These are phyloP conservation scores for Menidia menidia DNA, from an alignment of 2,797 vertebrate species.

Conservation along the genomic window DNA sequence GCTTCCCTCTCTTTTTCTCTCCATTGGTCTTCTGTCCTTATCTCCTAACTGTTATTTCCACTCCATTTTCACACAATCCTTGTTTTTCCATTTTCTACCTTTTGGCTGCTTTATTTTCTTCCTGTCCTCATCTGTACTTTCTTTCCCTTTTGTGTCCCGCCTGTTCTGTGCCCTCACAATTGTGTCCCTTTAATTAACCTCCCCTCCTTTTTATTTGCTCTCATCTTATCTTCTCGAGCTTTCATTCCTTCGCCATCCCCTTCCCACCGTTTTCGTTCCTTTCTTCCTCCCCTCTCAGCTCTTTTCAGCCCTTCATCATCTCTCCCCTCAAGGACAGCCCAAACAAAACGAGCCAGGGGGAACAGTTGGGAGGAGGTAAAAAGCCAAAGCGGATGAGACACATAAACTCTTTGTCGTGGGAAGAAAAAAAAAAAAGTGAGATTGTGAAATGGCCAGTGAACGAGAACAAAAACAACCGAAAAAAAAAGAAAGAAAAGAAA, in stretches of 20 bases:
- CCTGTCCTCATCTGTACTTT: neutral
- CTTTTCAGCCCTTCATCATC: neutral
- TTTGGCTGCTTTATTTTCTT: neutral
- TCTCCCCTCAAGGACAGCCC: slow-evolving; percentile 8
- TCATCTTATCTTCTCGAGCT: neutral
- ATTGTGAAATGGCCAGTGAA: slow-evolving; percentile 15
- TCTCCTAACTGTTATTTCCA: neutral
- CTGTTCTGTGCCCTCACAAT: no score
- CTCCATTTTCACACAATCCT: neutral
- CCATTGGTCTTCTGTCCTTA: neutral
- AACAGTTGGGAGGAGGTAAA: neutral
- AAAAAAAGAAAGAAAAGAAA: neutral
- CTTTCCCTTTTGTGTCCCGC: neutral
- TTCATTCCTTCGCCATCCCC: neutral
- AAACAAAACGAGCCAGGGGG: neutral
- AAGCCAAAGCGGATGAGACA: slow-evolving; percentile 2
- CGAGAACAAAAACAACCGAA: neutral
- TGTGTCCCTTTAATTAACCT: neutral
- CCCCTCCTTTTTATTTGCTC: neutral
- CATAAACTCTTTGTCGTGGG: slow-evolving; percentile 12
- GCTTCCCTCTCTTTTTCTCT: neutral
- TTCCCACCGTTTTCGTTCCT: neutral
- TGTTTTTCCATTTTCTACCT: neutral
- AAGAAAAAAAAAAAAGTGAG: neutral
- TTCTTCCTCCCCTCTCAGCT: neutral